phyloP scores from a whole-genome alignment of 92 coral and sea anemone genomes.

The Porites divaricata region DNA sequence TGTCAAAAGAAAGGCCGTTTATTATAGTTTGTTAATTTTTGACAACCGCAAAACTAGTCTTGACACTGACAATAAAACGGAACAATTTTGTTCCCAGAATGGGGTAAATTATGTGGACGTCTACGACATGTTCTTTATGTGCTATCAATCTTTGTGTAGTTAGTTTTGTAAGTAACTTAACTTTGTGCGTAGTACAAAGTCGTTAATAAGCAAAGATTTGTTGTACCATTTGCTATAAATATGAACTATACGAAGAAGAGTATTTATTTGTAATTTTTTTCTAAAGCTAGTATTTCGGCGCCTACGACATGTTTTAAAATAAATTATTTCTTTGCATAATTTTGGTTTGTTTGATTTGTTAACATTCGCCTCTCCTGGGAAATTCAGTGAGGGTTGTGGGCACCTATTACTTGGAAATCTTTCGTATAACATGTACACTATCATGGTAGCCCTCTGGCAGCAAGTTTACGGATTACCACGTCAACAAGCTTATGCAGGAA shows the following conservation, averaged over 20 bases:
- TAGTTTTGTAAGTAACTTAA: conserved; percentile 11
- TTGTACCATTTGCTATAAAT: conserved; percentile 30
- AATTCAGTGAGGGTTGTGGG: too few relatives aligned
- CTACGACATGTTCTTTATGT: background rate
- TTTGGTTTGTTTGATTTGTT: background rate
- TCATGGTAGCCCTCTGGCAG: too few relatives aligned
- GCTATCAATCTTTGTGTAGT: background rate
- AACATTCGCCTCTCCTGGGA: background rate
- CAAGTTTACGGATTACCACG: too few relatives aligned
- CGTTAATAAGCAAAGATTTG: conserved; percentile 34
- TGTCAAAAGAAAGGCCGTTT: too few relatives aligned
- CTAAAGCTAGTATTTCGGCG: conserved; percentile 4
- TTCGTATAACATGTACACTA: too few relatives aligned
- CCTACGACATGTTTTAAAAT: conserved; percentile 15
- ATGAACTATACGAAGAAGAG: background rate
- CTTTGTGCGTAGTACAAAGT: conserved; percentile 20
- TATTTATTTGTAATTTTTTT: conserved; percentile 24
- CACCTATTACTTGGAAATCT: too few relatives aligned
- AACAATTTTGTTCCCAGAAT: background rate
- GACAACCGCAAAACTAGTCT: too few relatives aligned
- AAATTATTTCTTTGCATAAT: background rate
- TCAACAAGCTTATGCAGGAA: too few relatives aligned
- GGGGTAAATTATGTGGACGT: background rate
- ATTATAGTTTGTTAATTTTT: too few relatives aligned
- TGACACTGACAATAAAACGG: background rate